These are phyloP conservation scores for Anoncus sp. DNA, from an alignment of 2,888 invertebrate species.

Conservation along the genomic window DNA sequence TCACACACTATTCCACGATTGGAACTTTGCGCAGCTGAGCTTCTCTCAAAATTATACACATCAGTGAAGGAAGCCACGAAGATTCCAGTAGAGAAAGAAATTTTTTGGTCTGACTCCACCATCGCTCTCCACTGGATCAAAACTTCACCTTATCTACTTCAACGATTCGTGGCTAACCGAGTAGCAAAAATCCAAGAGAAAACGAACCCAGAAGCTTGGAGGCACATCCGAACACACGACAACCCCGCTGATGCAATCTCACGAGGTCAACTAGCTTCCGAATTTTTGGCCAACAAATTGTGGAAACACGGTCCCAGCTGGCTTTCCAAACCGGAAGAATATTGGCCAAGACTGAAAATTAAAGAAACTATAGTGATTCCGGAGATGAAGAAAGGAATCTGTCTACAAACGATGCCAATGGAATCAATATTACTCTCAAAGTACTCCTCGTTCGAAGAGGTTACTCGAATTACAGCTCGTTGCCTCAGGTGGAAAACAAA, in stretches of 20 bases:
- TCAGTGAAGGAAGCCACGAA: background rate
- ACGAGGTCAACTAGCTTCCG: conserved; percentile 42
- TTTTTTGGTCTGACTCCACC: conserved; percentile 53
- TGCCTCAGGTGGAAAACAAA: no score
- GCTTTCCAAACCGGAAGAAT: no score
- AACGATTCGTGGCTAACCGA: conserved; percentile 58
- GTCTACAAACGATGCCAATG: no score
- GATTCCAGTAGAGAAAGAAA: background rate
- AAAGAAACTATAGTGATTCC: no score
- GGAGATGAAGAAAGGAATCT: no score
- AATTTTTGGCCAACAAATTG: no score
- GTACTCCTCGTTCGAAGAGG: no score
- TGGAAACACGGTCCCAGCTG: no score
- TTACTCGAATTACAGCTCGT: no score
- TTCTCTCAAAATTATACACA: background rate
- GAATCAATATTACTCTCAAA: no score
- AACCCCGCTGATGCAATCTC: conserved; percentile 66
- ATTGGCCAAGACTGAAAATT: no score
- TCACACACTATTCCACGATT: conserved; percentile 27
- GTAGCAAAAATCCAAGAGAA: conserved; percentile 52
- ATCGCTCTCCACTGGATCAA: conserved; percentile 52
- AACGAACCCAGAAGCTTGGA: conserved; percentile 48
- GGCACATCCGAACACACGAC: conserved; percentile 49
- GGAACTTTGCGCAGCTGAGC: conserved; percentile 29
- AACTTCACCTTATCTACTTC: conserved; percentile 36